Base-by-base conservation (phyloP, 2,888 invertebrate species). In the Cotesia congregata region DNA sequence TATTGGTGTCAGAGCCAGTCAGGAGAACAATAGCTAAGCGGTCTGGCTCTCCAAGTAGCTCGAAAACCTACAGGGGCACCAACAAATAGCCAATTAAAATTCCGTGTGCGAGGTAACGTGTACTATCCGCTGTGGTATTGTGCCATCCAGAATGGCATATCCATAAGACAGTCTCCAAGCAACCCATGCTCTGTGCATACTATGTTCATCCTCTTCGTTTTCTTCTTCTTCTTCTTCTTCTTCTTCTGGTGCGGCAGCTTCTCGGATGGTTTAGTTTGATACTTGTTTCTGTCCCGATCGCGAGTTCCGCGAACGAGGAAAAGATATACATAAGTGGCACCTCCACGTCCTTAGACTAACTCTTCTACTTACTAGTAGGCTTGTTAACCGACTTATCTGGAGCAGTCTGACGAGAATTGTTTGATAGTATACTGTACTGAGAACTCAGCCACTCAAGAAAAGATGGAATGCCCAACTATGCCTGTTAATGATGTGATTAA, bases 11-110 rank as follows among this genome's bases (percentile, higher is more conserved):
- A 65, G 38, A 65, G 30, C 30, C 7, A 65, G 65, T 65, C 38
- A 38, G 38, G 65, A 65, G 30, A 65, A 65, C 65, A 65, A 65
- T 65, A 65, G 65, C 65, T 12, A 30, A 30, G 65, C 38, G 20
- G 38, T 65, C 4, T 12, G 65, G 30, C 38, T 65, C 65, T 65
- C 50, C 50, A 12, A 50, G 50, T 50, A 50, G 50, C 50, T 50
- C 50, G 7, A 50, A 65, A 65, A 65, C 20, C 38, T 38, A 38
- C 38, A 38, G 65, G 65, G 65, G 12, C 6, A 38, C 72, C 67
- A 80, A 82, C 81, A 82, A 81, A 82, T 82, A 82, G 81, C 81
- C 81, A 82, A 82, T 82, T 82, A 82, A 81, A 82, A 80, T 82
- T 82, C 81, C 81, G 72, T 77, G 76, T 80, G 79, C 78, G 74